Evolutionary conservation across 2,888 invertebrate species (phyloP), one percentile per base, ranked within the genome.

Genomic region (Lingula anatina): DNA sequence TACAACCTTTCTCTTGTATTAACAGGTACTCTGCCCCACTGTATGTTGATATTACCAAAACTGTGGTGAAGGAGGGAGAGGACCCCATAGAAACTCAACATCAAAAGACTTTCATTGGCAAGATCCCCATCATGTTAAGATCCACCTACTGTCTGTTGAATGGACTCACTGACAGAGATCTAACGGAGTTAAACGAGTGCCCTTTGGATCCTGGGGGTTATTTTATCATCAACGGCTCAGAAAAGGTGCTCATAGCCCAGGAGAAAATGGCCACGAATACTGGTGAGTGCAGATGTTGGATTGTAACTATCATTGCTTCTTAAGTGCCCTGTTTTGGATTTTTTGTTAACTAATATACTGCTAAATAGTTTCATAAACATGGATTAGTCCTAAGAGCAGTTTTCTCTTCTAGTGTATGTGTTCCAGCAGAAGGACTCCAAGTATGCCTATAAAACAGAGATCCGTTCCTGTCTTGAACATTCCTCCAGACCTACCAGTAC

Each of bases 241-340:
- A 99, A 79, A 96, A 96, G 78, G 85, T 97, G 2, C 80, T 99
- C 28, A 99, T 99, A 75, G 99, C 99, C 0, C 99, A 99, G 78
- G 99, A 99, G 76, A 99, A 99, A 80, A 99, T 99, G 99, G 99
- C 99, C 5, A 97, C 97, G 5, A 99, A 99, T 75, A 99, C 99
- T 41, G 75, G 76, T 75, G 57, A 5, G 54, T 21, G n/a, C n/a
- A n/a, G n/a, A n/a, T n/a, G n/a, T n/a, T n/a, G n/a, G n/a, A n/a
- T n/a, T n/a, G n/a, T n/a, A n/a, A n/a, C n/a, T n/a, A n/a, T n/a
- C n/a, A n/a, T n/a, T n/a, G n/a, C n/a, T n/a, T n/a, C n/a, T n/a
- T n/a, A n/a, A n/a, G n/a, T n/a, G n/a, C n/a, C n/a, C n/a, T n/a
- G n/a, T n/a, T n/a, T n/a, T n/a, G n/a, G n/a, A n/a, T n/a, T n/a